Percentiles rank a stretch among this genome's conserved stretches.
Conservation (phyloP, 2,888 invertebrate genomes). For the Pyralis farinalis region DNA sequence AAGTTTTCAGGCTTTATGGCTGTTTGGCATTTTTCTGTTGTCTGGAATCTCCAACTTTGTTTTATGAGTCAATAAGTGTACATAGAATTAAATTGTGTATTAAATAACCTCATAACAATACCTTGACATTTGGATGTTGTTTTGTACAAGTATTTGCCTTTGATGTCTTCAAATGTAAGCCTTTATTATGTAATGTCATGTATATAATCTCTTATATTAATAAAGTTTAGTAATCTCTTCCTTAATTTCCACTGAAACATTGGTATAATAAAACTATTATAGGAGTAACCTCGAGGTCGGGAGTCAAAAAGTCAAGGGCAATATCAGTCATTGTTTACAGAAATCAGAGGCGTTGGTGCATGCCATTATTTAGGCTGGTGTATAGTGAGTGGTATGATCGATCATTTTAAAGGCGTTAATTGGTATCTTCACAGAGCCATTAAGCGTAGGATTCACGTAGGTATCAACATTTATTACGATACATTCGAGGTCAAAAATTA, state of each 20-base stretch:
- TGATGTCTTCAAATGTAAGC: no score
- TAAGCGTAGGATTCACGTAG: slow-evolving; percentile 15
- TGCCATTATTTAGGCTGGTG: slow-evolving; percentile 16
- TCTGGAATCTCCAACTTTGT: no score
- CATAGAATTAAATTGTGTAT: no score
- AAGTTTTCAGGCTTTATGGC: no score
- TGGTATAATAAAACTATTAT: slow-evolving; percentile 45
- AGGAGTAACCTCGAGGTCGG: slow-evolving; percentile 41
- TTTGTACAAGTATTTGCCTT: no score
- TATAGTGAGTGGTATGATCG: slow-evolving; percentile 20
- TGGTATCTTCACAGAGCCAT: slow-evolving; percentile 33
- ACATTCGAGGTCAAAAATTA: slow-evolving; percentile 30
- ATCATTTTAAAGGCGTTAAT: slow-evolving; percentile 40
- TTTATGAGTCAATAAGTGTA: no score
- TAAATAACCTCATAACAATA: no score
- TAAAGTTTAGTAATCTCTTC: slow-evolving; percentile 33
- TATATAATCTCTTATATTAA: slow-evolving; percentile 21
- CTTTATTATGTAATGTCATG: slow-evolving; percentile 4
- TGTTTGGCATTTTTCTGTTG: no score
- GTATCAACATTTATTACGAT: slow-evolving; percentile 18
- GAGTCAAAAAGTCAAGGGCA: slow-evolving; percentile 61
- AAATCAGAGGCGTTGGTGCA: slow-evolving; percentile 27
- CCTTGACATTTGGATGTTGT: slow-evolving; percentile 1
- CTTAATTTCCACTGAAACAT: slow-evolving; percentile 38
- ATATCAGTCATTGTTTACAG: slow-evolving; percentile 51